These are phyloP conservation scores for Nautilus pompilius DNA, from an alignment of 1,140 invertebrate species.

Conservation along the genomic window DNA sequence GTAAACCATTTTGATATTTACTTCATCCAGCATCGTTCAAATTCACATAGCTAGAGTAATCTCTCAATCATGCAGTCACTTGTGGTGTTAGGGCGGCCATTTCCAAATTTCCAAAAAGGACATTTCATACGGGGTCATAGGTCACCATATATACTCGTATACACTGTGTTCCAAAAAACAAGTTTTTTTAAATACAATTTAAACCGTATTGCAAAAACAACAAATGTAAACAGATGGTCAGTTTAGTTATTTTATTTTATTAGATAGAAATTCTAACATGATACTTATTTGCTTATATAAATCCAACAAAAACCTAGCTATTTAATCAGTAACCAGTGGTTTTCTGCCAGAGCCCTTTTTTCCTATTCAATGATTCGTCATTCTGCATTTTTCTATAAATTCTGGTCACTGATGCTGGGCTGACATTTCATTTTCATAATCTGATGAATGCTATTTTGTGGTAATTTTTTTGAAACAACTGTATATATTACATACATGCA, in stretches of 20 bases:
- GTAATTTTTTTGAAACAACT: no score
- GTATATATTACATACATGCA: no score
- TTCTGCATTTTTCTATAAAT: background rate
- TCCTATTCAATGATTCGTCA: background rate
- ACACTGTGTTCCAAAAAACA: no score
- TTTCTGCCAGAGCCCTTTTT: background rate
- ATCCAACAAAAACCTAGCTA: background rate
- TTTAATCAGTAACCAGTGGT: background rate
- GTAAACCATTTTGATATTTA: no score
- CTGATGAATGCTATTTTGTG: no score
- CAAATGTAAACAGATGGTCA: background rate
- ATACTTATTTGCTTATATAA: background rate
- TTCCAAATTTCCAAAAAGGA: no score
- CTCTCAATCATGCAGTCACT: no score
- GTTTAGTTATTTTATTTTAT: background rate
- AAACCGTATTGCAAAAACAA: background rate
- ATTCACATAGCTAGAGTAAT: no score
- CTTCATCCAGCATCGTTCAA: no score
- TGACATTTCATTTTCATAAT: background rate
- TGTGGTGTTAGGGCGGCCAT: no score
- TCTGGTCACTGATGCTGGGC: background rate
- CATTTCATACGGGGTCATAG: no score
- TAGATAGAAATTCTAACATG: background rate
- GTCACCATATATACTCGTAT: no score
- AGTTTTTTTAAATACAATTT: background rate